Base-by-base conservation (phyloP, 2,888 invertebrate species). In the Dascillus cervinus region DNA sequence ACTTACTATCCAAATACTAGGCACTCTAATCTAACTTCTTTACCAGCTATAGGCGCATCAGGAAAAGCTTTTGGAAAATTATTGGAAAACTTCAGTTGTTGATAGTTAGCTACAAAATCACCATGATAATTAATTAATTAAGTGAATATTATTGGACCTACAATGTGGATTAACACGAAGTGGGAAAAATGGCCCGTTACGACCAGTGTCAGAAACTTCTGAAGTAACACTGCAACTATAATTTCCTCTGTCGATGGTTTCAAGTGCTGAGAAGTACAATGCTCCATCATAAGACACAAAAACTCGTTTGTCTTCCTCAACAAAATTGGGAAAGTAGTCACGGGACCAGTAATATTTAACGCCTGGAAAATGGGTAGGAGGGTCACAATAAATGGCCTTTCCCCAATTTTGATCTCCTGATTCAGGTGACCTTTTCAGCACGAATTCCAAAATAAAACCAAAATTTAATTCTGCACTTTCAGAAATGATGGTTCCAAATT, bases 11-110 rank as follows among this genome's bases (percentile, higher is more conserved):
- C 96, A 71, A 91, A 94, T 2, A 92, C 91, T 46, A 96, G 77
- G 67, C 96, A 97, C 69, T 97, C 96, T 29, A 97, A 65, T 37
- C 89, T 72, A 9, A 95, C 88, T 63, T 91, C 85, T 53, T 88
- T 81, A 0, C 92, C 94, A 11, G 88, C 89, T 38, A 83, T 69
- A 0, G 95, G 92, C 11, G 91, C 89, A 60, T 90, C 90, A 0
- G 96, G 96, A 56, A 92, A 96, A 1, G 87, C 81, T 69, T 92
- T 94, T 0, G 96, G 96, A 51, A 97, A 97, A 52, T 88, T 89
- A 58, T 90, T 91, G 0, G 94, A 85, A 55, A 96, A 94, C 55
- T 89, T 85, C 21, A 96, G 67, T 41, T 89, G 86, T 55, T 94
- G 91, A 54, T 84, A 89, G 60, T 88, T 88, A 22, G 90, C 78